phyloP scores from a whole-genome alignment of 2,113 vertebrate genomes.

The Smithornis capensis region DNA sequence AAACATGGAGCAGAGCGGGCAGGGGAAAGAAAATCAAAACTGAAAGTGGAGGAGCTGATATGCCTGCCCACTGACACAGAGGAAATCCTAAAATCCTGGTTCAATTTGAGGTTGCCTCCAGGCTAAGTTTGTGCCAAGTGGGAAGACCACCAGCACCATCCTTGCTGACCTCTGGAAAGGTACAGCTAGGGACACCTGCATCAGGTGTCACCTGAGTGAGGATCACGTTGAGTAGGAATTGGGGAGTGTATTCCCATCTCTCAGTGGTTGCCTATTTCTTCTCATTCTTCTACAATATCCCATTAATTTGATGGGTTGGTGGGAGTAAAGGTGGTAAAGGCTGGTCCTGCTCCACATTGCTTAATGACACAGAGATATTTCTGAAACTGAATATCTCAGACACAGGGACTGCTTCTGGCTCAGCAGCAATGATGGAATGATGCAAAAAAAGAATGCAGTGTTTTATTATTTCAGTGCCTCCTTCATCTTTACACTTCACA shows the following conservation, averaged over 20 bases:
- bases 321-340: not conserved
- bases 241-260: not conserved
- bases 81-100: not conserved
- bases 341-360: not conserved
- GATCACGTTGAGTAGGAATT: accelerated
- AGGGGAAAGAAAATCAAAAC: not conserved
- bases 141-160: not conserved
- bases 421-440: not conserved
- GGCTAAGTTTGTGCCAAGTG: not conserved
- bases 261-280: not conserved
- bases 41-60: not conserved
- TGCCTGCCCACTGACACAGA: not conserved
- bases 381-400: not conserved
- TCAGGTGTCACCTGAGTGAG: not conserved
- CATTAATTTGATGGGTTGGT: not conserved
- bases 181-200: no score
- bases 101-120: not conserved
- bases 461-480: not conserved
- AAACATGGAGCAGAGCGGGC: not conserved
- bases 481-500: not conserved
- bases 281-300: not conserved
- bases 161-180: not conserved
- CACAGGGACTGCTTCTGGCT: not conserved
- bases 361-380: not conserved
- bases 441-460: not conserved